A percentile compares a stretch with the other conserved stretches of the same genome.
Conservation (phyloP, 2,797 vertebrate species). For the Tiaroga cobitis region DNA sequence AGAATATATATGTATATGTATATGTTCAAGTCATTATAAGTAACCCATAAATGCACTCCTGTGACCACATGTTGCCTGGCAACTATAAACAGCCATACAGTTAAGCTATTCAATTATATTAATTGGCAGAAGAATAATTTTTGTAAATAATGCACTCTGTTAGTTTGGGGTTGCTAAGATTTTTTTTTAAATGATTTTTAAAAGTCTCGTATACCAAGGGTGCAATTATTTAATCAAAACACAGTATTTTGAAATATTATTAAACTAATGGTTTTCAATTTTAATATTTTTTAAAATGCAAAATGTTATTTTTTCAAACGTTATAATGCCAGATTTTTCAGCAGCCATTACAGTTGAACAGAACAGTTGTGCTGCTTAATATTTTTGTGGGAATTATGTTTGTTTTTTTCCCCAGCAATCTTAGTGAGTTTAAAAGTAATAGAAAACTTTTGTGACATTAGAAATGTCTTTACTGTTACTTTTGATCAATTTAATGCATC, state of each 20-base stretch:
- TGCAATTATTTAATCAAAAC: neutral
- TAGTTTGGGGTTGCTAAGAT: neutral
- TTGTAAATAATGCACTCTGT: too few species aligned
- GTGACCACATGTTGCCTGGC: neutral
- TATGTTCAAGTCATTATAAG: neutral
- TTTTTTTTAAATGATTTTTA: too few species aligned
- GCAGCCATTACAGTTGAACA: neutral
- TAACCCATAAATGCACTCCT: neutral
- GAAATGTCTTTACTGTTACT: neutral
- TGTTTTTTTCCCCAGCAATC: neutral
- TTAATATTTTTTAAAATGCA: neutral
- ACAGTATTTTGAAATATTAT: neutral
- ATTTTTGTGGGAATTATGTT: neutral
- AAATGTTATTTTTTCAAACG: neutral
- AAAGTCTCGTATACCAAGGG: neutral
- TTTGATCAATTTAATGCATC: neutral
- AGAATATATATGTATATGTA: rapidly evolving
- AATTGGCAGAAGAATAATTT: neutral
- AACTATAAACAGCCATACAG: neutral
- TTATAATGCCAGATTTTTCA: neutral
- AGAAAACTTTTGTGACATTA: neutral
- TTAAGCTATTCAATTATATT: neutral
- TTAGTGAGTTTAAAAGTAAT: neutral
- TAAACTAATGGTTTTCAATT: neutral
- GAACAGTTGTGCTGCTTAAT: neutral